These are phyloP conservation scores for Phenganax marumi DNA, from an alignment of 92 coral and sea anemone species.

Conservation along the genomic window DNA sequence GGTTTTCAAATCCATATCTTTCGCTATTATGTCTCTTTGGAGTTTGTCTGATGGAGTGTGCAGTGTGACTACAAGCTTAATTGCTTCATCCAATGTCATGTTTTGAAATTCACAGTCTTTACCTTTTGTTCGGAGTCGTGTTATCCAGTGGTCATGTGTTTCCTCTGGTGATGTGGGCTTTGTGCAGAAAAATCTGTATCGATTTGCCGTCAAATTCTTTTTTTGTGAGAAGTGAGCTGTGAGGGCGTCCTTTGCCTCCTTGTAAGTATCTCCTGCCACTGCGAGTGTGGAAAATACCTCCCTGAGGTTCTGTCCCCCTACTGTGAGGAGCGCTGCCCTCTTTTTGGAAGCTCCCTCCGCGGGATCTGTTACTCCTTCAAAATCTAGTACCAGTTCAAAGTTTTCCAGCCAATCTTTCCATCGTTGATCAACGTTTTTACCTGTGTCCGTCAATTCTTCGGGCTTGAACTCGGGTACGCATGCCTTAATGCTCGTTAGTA, in stretches of 20 bases:
- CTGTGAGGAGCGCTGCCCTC: not conserved
- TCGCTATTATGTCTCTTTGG: slow-evolving; percentile 17
- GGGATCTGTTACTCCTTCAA: slow-evolving; percentile 4
- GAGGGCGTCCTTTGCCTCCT: slow-evolving; percentile 3
- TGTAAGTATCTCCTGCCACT: not conserved
- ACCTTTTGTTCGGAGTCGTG: not conserved
- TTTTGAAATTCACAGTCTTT: slow-evolving; percentile 1
- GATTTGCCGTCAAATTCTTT: slow-evolving; percentile 11
- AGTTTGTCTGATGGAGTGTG: slow-evolving; percentile 15
- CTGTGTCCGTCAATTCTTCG: too few species aligned
- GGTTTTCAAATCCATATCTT: slow-evolving; percentile 6
- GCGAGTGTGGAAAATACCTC: not conserved
- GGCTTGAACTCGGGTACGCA: slow-evolving; percentile 19
- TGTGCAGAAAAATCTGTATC: slow-evolving; percentile 24
- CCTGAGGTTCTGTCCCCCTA: not conserved
- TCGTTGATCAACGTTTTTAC: not conserved
- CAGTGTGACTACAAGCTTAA: slow-evolving; percentile 15
- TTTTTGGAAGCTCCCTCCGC: not conserved
- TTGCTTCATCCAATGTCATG: slow-evolving; percentile 17
- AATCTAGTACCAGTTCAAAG: not conserved
- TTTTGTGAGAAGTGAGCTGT: not conserved
- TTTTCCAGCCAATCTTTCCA: not conserved
- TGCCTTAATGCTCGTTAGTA: slow-evolving; percentile 5
- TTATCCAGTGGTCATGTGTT: slow-evolving; percentile 20
- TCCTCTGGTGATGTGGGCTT: slow-evolving; percentile 26